Percentiles rank a stretch among this genome's conserved stretches.
Conservation (phyloP, 1,140 invertebrate genomes). For the Monomorium pharaonis region DNA sequence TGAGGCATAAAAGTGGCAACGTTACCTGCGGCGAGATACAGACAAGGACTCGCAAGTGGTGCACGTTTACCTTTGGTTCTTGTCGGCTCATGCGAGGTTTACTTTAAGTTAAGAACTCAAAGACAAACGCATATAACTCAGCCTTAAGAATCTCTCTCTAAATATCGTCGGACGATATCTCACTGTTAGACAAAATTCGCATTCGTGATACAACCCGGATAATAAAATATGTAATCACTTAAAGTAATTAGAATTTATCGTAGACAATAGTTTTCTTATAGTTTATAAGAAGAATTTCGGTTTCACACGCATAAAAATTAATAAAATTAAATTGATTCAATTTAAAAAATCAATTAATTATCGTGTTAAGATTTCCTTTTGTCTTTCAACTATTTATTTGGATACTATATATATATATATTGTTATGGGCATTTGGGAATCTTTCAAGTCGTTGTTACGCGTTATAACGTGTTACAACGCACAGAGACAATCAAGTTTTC, state of each 20-base stretch:
- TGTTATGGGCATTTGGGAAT: not conserved
- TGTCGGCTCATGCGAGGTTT: not conserved
- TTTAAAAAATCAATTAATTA: not conserved
- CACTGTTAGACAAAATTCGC: not conserved
- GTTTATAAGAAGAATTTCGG: not conserved
- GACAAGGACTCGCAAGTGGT: conserved; percentile 2
- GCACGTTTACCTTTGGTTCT: not conserved
- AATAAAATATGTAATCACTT: not conserved
- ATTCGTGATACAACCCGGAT: not conserved
- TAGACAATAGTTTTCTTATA: not conserved
- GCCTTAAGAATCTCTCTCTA: not conserved
- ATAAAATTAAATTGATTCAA: not conserved
- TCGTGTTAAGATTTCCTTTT: not conserved
- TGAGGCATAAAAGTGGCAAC: conserved; percentile 27
- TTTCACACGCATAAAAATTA: not conserved
- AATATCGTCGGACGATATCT: not conserved
- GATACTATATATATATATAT: no score
- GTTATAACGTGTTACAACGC: not conserved
- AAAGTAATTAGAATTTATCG: not conserved
- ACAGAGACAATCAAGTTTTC: conserved; percentile 14
- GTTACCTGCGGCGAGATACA: not conserved
- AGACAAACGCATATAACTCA: conserved; percentile 29
- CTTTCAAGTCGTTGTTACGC: not conserved
- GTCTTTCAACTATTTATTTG: not conserved
- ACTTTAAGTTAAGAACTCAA: conserved; percentile 8